Evolutionary conservation across 2,113 vertebrate genomes (phyloP).

Genomic region (Dicerorhinus sumatrensis): DNA sequence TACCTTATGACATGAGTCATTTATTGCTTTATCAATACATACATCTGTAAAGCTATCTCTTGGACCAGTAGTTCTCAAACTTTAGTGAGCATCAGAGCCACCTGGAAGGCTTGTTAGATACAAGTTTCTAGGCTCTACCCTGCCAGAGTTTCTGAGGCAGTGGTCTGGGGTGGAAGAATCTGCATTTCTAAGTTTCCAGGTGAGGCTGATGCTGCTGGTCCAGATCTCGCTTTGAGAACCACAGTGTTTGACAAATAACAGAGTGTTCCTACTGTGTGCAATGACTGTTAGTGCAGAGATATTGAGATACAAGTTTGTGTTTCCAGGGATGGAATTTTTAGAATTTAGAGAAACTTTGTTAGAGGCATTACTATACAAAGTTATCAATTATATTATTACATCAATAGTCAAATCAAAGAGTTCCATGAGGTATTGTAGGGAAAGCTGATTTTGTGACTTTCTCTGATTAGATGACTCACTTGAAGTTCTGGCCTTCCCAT

Average conservation of each 20-base stretch:
- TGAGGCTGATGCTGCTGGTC: neutral
- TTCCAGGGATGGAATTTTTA: neutral
- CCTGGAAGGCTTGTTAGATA: neutral
- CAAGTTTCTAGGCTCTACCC: neutral
- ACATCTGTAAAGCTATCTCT: neutral
- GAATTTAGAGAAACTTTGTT: neutral
- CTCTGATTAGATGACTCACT: neutral
- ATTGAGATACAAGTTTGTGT: neutral
- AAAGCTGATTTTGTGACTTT: neutral
- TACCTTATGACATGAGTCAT: neutral
- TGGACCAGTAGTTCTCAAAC: neutral
- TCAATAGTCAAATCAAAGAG: slow-evolving; percentile 11
- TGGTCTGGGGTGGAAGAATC: neutral
- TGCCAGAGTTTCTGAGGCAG: neutral
- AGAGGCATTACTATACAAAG: neutral
- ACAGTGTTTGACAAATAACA: neutral
- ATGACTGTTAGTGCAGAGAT: neutral
- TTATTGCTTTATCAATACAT: neutral
- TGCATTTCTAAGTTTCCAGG: neutral
- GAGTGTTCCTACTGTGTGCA: neutral
- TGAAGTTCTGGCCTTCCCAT: neutral
- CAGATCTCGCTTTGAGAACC: neutral
- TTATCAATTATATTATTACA: neutral
- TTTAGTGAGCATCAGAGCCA: neutral
- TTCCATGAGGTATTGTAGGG: neutral